Conservation (phyloP, 2,113 vertebrate species). For the Psammodynastes pulverulentus region DNA sequence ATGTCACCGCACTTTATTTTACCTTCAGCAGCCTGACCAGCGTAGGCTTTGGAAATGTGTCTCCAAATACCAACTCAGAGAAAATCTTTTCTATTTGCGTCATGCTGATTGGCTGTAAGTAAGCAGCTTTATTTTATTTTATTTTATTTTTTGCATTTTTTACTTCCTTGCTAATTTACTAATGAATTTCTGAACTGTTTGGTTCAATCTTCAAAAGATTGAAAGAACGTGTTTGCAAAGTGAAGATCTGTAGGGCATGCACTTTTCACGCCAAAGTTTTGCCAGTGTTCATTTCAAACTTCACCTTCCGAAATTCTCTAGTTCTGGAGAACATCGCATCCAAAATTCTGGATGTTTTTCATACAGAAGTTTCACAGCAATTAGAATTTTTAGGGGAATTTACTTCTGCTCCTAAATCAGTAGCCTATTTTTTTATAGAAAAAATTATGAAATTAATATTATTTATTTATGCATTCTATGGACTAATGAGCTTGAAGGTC, state of each 20-base stretch:
- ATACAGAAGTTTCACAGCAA: neutral
- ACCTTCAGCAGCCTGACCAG: conserved; percentile 99
- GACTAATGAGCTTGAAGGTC: neutral
- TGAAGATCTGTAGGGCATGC: neutral
- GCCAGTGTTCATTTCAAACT: neutral
- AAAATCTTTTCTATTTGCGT: conserved; percentile 99
- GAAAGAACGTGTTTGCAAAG: conserved; percentile 3
- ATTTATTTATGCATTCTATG: neutral
- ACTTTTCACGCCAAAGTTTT: neutral
- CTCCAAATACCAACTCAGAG: conserved; percentile 98
- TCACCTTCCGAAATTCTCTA: neutral
- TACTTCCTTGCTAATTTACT: neutral
- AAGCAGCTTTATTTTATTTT: conserved; percentile 13
- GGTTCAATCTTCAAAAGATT: conserved; percentile 25
- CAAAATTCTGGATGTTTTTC: neutral
- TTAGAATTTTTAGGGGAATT: neutral
- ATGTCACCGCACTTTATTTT: conserved; percentile 98
- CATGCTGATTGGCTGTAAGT: conserved; percentile 99
- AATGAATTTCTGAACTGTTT: conserved; percentile 24
- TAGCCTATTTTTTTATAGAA: neutral
- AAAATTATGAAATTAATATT: neutral
- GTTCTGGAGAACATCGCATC: neutral
- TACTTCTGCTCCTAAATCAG: neutral
- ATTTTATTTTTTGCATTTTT: neutral
- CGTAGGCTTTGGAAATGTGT: conserved; percentile 98